phyloP scores from a whole-genome alignment of 2,113 vertebrate genomes.

The Erythrocercus mccallii region DNA sequence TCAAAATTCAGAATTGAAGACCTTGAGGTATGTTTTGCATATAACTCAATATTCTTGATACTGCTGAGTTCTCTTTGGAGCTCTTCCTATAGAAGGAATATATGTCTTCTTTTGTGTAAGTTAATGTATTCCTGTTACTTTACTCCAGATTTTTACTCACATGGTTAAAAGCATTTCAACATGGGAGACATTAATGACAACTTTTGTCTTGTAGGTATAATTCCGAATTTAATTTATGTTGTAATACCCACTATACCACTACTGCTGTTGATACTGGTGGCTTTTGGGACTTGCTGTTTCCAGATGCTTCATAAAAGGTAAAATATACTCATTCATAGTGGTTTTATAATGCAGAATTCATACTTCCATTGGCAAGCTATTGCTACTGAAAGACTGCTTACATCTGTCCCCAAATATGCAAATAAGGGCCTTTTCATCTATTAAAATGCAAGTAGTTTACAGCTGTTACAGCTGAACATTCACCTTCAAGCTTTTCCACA shows the following conservation, averaged over 20 bases:
- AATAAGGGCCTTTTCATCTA: background rate
- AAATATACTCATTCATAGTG: background rate
- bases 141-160: background rate
- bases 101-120: background rate
- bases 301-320: constrained; percentile 93
- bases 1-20: background rate
- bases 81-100: background rate
- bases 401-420: constrained; percentile 1
- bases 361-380: constrained; percentile 18
- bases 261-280: constrained; percentile 92
- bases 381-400: constrained; percentile 11
- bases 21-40: background rate
- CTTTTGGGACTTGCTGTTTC: constrained; percentile 92
- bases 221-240: constrained; percentile 90
- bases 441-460: background rate
- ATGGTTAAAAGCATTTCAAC: background rate
- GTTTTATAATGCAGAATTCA: background rate
- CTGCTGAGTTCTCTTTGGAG: background rate
- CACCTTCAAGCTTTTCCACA: background rate
- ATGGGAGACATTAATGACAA: background rate
- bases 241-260: constrained; percentile 94
- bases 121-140: background rate
- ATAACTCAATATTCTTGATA: background rate
- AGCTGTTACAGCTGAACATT: background rate
- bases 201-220: constrained; percentile 78